Conservation (phyloP, 2,888 invertebrate species). For the Tinea semifulvella region DNA sequence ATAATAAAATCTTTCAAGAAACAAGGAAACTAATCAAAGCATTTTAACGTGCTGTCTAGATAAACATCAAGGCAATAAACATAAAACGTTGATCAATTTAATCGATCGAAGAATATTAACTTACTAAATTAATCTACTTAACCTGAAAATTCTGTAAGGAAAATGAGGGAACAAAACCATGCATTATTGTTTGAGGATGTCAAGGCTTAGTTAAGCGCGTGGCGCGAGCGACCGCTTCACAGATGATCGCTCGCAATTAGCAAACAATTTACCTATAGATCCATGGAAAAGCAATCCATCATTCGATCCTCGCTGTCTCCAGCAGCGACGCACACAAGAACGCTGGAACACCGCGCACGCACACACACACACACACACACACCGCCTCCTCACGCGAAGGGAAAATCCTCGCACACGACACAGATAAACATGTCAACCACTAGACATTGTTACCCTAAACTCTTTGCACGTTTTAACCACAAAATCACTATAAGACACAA, state of each 20-base stretch:
- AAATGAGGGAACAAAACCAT: constrained; percentile 32
- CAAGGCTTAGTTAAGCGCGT: neutral
- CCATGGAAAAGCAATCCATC: constrained; percentile 65
- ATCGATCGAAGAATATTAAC: no score
- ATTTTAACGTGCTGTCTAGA: no score
- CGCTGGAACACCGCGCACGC: constrained; percentile 33
- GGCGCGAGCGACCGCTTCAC: neutral
- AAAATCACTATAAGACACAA: constrained; percentile 50
- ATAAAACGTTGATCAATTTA: no score
- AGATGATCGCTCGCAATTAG: constrained; percentile 23
- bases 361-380: constrained; percentile 51
- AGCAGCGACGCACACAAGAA: constrained; percentile 39
- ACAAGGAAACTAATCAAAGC: no score
- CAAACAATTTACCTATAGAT: constrained; percentile 59
- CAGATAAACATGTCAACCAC: constrained; percentile 68
- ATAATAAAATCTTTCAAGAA: no score
- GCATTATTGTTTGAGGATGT: neutral
- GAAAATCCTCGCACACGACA: constrained; percentile 68
- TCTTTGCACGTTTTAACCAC: constrained; percentile 61
- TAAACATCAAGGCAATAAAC: no score
- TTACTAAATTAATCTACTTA: no score
- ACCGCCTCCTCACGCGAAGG: constrained; percentile 64
- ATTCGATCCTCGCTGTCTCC: constrained; percentile 52
- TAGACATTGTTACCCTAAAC: constrained; percentile 65
- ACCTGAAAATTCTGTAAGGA: no score